phyloP scores from a whole-genome alignment of 2,113 vertebrate genomes.

The Felis catus region F.catus_Fca126_mat1.0 CM031414.1:92977501-92978000 shows the following conservation, averaged over 20 bases:
- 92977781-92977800: background rate
- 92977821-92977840: background rate
- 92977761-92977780: background rate
- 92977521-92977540: background rate
- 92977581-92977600: background rate
- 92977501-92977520: background rate
- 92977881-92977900: background rate
- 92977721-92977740: background rate
- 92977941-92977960: no score
- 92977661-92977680: background rate
- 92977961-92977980: no score
- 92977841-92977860: background rate
- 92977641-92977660: background rate
- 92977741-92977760: background rate
- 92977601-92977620: background rate
- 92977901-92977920: background rate
- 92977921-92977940: background rate
- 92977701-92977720: background rate
- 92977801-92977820: background rate
- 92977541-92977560: background rate
- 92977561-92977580: background rate
- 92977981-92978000: no score
- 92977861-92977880: background rate
- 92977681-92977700: background rate
- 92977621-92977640: background rate